phyloP scores from a whole-genome alignment of 1,140 invertebrate genomes.

The Xylocopa sonorina region DNA sequence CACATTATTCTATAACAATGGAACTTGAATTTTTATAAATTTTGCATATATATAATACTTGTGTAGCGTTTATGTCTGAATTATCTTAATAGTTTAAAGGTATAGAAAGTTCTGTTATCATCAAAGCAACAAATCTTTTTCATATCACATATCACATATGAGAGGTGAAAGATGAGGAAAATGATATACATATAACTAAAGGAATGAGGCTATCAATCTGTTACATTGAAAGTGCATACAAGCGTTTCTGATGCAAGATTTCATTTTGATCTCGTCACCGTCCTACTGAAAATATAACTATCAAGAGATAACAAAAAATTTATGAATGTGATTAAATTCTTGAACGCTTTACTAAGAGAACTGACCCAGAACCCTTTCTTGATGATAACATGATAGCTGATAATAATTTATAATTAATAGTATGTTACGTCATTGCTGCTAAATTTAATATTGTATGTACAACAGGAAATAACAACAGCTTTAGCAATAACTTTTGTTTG shows the following conservation, averaged over 20 bases:
- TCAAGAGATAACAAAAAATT: constrained; percentile 44
- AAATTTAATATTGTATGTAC: constrained; percentile 4
- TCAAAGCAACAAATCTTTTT: background rate
- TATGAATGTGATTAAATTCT: constrained; percentile 48
- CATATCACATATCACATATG: background rate
- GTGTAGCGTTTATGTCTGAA: background rate
- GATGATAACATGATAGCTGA: constrained; percentile 40
- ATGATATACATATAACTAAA: background rate
- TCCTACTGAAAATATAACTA: constrained; percentile 36
- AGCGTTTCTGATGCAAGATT: constrained; percentile 64
- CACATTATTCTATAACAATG: background rate
- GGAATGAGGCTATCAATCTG: background rate
- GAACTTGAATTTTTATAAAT: background rate
- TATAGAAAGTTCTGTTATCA: background rate
- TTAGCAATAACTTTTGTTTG: background rate
- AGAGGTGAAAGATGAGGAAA: background rate
- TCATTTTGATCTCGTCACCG: constrained; percentile 47
- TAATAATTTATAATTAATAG: constrained; percentile 38
- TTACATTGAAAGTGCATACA: constrained; percentile 29
- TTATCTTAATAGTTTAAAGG: background rate
- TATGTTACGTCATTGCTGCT: background rate
- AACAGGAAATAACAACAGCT: background rate
- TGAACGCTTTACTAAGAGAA: constrained; percentile 26
- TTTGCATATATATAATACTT: background rate
- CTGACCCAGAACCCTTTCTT: constrained; percentile 48